Base-by-base conservation (phyloP, 2,797 vertebrate genomes). In the Borostomias antarcticus region DNA sequence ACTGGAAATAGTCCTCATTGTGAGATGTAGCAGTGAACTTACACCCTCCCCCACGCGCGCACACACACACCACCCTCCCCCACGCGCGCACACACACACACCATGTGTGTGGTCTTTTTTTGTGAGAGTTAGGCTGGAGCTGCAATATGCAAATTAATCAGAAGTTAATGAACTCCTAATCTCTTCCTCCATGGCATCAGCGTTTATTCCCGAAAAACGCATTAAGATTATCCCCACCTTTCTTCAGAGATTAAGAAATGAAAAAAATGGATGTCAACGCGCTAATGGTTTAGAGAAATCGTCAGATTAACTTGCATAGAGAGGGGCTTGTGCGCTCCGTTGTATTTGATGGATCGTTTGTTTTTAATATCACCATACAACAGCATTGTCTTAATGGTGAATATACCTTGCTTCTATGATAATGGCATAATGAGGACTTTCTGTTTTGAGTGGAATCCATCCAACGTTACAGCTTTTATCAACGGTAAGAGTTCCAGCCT, bases 151-250 rank as follows among this genome's bases (percentile, higher is more conserved):
- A 75, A 67, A 82, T 83, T 76, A 84, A 84, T 87, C 77, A n/a
- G 43, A 80, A 81, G 77, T 85, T 71, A 80, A 83, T 79, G 67
- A 81, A 73, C 73, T 82, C 65, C 69, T 88, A 82, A 88, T 83
- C 83, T 78, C 64, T 53, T 77, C 65, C 72, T 80, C 80, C 82
- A 79, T 83, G 69, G 68, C 69, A 75, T 85, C 64, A 81, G 74
- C 77, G 80, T 80, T 62, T 85, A 80, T 79, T 62, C 53, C 48
- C 59, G 82, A 72, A 81, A 80, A 66, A 66, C 80, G 70, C 75
- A 87, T 89, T 85, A 82, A 64, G 69, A 83, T 70, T 70, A 75
- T 84, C 72, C 82, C 82, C 62, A 61, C 78, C 64, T 70, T 54
- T 43, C 62, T 73, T 70, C 62, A 48, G 77, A 48, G 48, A 62